Evolutionary conservation across 2,797 vertebrate species (phyloP).

Genomic region (Limnodromus scolopaceus): DNA sequence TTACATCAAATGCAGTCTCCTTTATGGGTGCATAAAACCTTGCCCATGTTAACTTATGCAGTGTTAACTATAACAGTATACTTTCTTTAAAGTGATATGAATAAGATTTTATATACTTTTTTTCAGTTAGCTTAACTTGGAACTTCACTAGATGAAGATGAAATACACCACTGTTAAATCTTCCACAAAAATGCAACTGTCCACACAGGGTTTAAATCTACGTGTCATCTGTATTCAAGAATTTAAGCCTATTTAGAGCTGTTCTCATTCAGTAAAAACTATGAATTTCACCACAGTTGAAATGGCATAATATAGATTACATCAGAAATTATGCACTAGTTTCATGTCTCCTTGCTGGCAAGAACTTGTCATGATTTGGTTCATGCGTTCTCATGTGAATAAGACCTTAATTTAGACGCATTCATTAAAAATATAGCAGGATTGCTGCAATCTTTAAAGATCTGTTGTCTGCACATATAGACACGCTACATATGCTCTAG

Average conservation of each 20-base stretch:
- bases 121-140: neutral
- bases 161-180: neutral
- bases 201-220: neutral
- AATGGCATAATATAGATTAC: neutral
- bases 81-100: neutral
- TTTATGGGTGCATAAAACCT: neutral
- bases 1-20: constrained; percentile 7
- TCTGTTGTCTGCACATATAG: neutral
- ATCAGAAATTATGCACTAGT: neutral
- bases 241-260: neutral
- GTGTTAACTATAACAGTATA: neutral
- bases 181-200: neutral
- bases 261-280: neutral
- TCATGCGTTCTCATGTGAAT: neutral
- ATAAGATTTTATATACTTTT: neutral
- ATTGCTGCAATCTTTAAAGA: neutral
- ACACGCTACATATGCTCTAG: neutral
- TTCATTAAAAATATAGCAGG: neutral
- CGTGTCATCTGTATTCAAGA: neutral
- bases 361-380: neutral
- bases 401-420: neutral
- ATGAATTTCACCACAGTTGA: neutral
- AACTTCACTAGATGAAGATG: neutral
- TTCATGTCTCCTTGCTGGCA: neutral
- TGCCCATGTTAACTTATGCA: neutral